phyloP scores from a whole-genome alignment of 1,140 invertebrate genomes.

The Pteromalus puparum region DNA sequence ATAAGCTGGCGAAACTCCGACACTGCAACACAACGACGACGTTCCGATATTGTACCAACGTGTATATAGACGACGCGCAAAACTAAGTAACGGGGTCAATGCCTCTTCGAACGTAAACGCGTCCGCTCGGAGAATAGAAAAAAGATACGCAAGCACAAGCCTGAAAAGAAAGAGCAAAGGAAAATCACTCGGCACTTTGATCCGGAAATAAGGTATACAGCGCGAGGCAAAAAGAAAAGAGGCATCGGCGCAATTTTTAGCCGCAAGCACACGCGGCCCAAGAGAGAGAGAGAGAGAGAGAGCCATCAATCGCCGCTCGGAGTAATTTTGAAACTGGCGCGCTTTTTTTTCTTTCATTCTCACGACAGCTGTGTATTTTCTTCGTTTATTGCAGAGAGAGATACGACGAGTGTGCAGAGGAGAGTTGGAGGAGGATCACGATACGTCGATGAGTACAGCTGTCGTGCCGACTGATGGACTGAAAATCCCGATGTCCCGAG shows the following conservation, averaged over 20 bases:
- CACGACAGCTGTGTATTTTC: background rate
- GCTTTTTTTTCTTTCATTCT: background rate
- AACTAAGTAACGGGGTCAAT: conserved; percentile 50
- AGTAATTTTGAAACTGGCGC: background rate
- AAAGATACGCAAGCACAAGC: background rate
- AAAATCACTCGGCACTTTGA: conserved; percentile 34
- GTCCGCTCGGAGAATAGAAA: conserved; percentile 1
- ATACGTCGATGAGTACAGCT: background rate
- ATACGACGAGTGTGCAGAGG: background rate
- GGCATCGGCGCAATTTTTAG: conserved; percentile 30
- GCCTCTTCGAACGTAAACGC: conserved; percentile 25
- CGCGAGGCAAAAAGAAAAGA: background rate
- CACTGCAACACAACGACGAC: background rate
- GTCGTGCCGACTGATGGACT: background rate
- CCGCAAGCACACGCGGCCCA: too few species aligned
- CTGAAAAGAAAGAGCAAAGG: background rate
- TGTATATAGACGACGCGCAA: background rate
- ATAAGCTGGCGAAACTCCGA: background rate
- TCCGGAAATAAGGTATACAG: conserved; percentile 12
- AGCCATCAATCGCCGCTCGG: background rate
- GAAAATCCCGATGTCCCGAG: conserved; percentile 58
- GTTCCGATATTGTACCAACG: background rate
- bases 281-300: too few species aligned
- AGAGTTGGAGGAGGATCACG: background rate
- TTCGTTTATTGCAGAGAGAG: background rate